Conservation (phyloP, 2,797 vertebrate genomes). For the Melanotaenia trifasciata region DNA sequence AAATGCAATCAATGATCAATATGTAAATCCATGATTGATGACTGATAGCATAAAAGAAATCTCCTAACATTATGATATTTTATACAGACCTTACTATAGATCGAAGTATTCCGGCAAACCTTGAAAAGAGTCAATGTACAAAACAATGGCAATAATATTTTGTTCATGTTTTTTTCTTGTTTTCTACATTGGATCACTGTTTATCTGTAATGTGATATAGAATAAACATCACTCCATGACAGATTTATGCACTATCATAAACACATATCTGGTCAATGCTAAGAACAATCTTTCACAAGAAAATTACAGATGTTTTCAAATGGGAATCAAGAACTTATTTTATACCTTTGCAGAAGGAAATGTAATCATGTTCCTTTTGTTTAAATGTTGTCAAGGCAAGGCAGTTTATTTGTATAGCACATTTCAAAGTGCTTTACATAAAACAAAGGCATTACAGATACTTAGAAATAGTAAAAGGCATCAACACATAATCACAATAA, state of each 20-base stretch:
- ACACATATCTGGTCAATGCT: not conserved
- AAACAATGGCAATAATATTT: not conserved
- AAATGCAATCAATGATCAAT: not conserved
- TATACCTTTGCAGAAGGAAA: conserved; percentile 1
- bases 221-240: not conserved
- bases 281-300: no score
- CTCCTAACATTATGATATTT: not conserved
- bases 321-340: not conserved
- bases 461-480: no score
- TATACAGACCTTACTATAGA: not conserved
- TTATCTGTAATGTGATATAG: not conserved
- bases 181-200: not conserved
- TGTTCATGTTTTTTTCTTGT: not conserved
- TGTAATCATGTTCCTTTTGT: not conserved
- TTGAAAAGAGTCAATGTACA: not conserved
- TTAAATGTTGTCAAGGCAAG: not conserved
- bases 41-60: not conserved
- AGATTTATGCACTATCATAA: not conserved
- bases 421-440: no score
- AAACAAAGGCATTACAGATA: no score
- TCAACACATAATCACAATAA: no score
- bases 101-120: not conserved
- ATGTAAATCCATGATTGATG: not conserved
- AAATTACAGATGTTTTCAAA: conserved; percentile 2
- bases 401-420: no score